Percentiles rank a stretch among this genome's conserved stretches.
Conservation (phyloP, 2,888 invertebrate genomes). For the Athalia circularis region DNA sequence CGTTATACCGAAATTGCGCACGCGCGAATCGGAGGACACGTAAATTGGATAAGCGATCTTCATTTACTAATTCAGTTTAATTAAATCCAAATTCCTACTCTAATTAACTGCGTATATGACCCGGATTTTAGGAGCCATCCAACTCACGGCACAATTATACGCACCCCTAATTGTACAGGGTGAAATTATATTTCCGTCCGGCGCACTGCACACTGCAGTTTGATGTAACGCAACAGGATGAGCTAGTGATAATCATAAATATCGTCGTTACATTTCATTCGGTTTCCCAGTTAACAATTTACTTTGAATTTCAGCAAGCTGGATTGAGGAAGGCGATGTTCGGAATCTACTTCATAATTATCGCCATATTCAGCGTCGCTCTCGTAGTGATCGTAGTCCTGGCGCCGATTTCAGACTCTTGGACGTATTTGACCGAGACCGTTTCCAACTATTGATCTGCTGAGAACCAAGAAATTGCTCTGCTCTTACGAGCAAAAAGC, state of each 20-base stretch:
- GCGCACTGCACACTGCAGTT: background rate
- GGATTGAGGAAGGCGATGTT: conserved; percentile 86
- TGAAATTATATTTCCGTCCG: background rate
- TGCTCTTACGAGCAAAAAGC: background rate
- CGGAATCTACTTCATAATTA: conserved; percentile 85
- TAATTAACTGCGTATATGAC: conserved; percentile 24
- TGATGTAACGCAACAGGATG: too few relatives aligned
- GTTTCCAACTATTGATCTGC: conserved; percentile 56
- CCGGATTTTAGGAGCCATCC: conserved; percentile 27
- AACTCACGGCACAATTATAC: conserved; percentile 8
- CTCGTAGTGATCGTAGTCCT: conserved; percentile 85
- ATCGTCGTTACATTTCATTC: background rate
- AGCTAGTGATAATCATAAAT: too few relatives aligned
- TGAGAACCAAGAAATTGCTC: background rate
- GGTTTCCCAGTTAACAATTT: conserved; percentile 31
- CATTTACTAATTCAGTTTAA: conserved; percentile 30
- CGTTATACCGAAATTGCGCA: background rate
- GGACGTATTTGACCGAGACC: conserved; percentile 69
- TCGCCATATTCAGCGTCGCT: conserved; percentile 82
- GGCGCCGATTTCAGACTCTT: conserved; percentile 84
- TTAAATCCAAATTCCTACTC: conserved; percentile 20
- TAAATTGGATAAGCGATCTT: conserved; percentile 34
- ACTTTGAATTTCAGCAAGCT: conserved; percentile 80
- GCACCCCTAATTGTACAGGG: background rate
- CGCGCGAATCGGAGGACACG: background rate